Evolutionary conservation across 53 echinoderm and acorn worm genomes (phyloP).

Genomic region (Zoroaster sp.): DNA sequence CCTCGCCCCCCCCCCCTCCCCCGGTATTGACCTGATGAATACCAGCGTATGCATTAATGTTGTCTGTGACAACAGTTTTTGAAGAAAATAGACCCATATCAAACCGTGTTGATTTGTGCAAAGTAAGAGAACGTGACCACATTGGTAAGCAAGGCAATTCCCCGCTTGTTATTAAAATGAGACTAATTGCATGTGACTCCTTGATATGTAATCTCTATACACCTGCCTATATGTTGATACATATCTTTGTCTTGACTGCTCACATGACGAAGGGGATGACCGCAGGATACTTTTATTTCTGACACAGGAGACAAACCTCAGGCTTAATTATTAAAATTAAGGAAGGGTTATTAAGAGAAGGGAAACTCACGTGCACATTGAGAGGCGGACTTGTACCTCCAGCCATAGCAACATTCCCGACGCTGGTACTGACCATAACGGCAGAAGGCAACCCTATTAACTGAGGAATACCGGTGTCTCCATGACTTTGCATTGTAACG

Average conservation of each 20-base stretch:
- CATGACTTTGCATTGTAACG: neutral
- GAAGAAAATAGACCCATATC: no score
- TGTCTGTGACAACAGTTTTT: no score
- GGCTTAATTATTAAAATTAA: neutral
- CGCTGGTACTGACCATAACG: slow-evolving; percentile 14
- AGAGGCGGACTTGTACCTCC: slow-evolving; percentile 14
- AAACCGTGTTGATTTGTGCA: no score
- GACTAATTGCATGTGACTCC: neutral
- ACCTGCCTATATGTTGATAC: neutral
- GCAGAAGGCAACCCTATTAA: slow-evolving; percentile 21
- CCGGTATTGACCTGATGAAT: neutral
- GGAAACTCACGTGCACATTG: slow-evolving; percentile 46
- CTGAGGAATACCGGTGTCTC: slow-evolving; percentile 3
- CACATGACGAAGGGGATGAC: neutral
- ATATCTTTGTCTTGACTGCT: neutral
- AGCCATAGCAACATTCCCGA: slow-evolving; percentile 34
- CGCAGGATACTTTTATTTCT: neutral
- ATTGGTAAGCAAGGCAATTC: neutral
- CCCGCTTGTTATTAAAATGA: neutral
- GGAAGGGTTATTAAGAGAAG: neutral
- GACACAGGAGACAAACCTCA: neutral
- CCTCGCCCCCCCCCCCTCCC: neutral
- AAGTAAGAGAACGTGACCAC: neutral
- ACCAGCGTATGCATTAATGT: no score
- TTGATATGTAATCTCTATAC: neutral